Evolutionary conservation across 2,113 vertebrate genomes (phyloP).

Genomic region (Hyaena hyaena): DNA sequence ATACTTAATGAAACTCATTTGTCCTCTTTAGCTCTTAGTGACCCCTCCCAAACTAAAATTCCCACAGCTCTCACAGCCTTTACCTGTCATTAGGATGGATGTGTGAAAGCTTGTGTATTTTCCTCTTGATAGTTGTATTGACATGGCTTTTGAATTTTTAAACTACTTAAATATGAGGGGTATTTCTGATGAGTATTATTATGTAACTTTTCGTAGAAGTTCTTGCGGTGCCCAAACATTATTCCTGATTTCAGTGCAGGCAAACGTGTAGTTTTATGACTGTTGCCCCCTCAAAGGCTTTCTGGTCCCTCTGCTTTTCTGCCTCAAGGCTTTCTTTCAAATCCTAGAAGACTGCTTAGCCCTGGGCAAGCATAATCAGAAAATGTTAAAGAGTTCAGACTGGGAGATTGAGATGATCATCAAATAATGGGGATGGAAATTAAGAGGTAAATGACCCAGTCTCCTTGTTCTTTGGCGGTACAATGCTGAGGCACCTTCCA

Average conservation of each 20-base stretch:
- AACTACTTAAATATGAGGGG: slow-evolving; percentile 26
- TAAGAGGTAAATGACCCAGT: neutral
- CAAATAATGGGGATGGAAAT: neutral
- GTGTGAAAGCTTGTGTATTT: neutral
- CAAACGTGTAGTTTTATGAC: neutral
- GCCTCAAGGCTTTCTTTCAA: neutral
- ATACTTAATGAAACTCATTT: neutral
- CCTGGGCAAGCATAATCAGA: neutral
- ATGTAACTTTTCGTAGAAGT: neutral
- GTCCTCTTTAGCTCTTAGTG: neutral
- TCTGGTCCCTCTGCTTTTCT: neutral
- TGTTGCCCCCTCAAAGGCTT: neutral
- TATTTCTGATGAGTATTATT: slow-evolving; percentile 22
- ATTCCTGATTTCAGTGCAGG: neutral
- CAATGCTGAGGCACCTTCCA: neutral
- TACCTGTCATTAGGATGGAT: neutral
- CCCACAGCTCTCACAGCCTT: neutral
- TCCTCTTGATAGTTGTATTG: neutral
- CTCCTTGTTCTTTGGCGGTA: neutral
- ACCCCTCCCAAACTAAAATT: neutral
- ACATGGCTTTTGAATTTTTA: slow-evolving; percentile 35
- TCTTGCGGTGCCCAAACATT: neutral
- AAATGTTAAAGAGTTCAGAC: neutral
- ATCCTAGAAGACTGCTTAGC: neutral
- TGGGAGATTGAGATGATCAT: neutral